A percentile compares a stretch with the other conserved stretches of the same genome.
Evolutionary conservation across 2,113 vertebrate species (phyloP).

Genomic region (Nothoprocta pentlandii): DNA sequence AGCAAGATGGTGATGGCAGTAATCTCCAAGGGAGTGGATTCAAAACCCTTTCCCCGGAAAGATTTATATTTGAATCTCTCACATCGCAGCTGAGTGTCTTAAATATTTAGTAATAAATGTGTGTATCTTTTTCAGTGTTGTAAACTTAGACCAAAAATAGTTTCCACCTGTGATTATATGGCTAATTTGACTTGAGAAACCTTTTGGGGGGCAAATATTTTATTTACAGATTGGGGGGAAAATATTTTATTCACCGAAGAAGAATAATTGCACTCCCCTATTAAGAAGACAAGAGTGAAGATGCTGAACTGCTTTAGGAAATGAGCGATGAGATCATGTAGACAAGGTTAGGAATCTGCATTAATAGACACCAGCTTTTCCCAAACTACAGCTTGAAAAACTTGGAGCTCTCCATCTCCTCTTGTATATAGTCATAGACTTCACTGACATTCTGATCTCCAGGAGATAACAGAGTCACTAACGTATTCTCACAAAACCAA

Average conservation of each 20-base stretch:
- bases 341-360: not conserved
- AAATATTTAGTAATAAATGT: slow-evolving; percentile 38
- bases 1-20: not conserved
- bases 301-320: not conserved
- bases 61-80: slow-evolving; percentile 36
- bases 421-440: not conserved
- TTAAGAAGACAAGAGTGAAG: slow-evolving; percentile 26
- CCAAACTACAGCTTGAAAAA: not conserved
- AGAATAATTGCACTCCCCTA: slow-evolving; percentile 1
- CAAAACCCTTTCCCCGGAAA: not conserved
- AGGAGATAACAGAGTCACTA: not conserved
- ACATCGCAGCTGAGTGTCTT: slow-evolving; percentile 53
- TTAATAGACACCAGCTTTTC: not conserved
- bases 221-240: not conserved
- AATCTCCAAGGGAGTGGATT: not conserved
- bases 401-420: not conserved
- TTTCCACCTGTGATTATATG: slow-evolving; percentile 49
- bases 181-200: slow-evolving; percentile 17
- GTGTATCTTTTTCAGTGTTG: slow-evolving; percentile 17
- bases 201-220: not conserved
- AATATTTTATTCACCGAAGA: slow-evolving; percentile 19
- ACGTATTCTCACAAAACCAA: not conserved
- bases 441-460: rapidly evolving
- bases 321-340: slow-evolving; percentile 19
- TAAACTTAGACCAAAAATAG: slow-evolving; percentile 51